Base-by-base conservation (phyloP, 2,888 invertebrate species). In the Tryphoninae sp. region DNA sequence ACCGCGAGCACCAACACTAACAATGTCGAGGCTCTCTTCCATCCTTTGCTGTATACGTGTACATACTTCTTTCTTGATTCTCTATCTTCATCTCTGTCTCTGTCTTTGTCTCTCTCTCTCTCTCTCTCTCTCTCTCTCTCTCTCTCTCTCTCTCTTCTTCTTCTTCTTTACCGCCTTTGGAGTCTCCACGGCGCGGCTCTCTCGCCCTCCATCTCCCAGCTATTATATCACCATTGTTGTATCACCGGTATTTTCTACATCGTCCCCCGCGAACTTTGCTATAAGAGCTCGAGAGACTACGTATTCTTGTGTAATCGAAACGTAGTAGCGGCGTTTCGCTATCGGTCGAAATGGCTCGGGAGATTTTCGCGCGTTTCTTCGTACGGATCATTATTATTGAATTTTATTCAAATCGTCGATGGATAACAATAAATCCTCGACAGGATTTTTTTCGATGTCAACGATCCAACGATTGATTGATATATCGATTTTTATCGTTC, bases 211-310 rank as follows among this genome's bases (percentile, higher is more conserved):
- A 79, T 80, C 76, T 78, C 53, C 76, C 74, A 71, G 65, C 78
- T 78, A 76, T 82, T 80, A 80, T 82, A 82, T 78, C 80, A 84
- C 78, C 83, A 80, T 77, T 78, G 78, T 77, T 77, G 81, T 81
- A 78, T 74, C 79, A 79, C 81, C 82, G 80, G 82, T 84, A 82
- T 82, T 80, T 69, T 76, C 78, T 65, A 80, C 75, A 69, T 82
- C 82, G 83, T 80, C 80, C 69, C 69, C 69, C 71, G 64, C 77
- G 64, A 77, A 71, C 55, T 68, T 59, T 9, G 72, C 73, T 76
- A 55, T 40, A 61, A n/a, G n/a, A 45, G 75, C 6, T 7, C 6
- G 33, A 33, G 53, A 58, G 58, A 40, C 26, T 19, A 78, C 59
- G 61, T 45, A 73, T 68, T 62, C 59, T 69, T 62, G 77, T 59